Base-by-base conservation (phyloP, 2,888 invertebrate species). In the Allygus modestus region DNA sequence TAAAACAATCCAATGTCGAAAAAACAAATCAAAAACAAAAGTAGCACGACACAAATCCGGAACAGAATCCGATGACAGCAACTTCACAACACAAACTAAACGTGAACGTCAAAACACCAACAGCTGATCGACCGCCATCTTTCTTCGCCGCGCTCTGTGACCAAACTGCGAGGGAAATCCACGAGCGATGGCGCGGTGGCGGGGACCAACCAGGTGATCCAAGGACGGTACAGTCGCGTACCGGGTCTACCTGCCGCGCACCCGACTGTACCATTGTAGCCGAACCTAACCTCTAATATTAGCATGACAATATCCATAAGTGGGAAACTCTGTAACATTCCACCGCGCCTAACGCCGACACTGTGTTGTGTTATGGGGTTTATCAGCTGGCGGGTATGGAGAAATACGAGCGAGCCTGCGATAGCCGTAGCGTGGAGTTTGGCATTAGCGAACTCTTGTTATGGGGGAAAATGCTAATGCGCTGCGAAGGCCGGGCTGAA, bases 91-190 rank as follows among this genome's bases (percentile, higher is more conserved):
- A 65, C 65, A 9, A 31, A 65, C 65, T 65, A 65, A 65, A 65
- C 65, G 46, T 23, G 17, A 58, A 58, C 58, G 54, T 54, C 54
- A 54, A 54, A 77, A 77, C 77, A 77, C 77, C n/a, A 77, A 46
- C 77, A 77, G 77, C 77, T 77, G 77, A 77, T 46, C 43, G 77
- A 20, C 23, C 77, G 77, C 51, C 77, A 43, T 46, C 77, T 28
- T 77, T 43, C 28, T 77, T 43, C 77, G 28, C 46, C 28, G 77
- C 77, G 41, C n/a, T 41, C 77, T 77, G 51, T 51, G 26, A 46
- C 46, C 77, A 17, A 46, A 77, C 77, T 77, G 77, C 51, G 77
- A 43, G 43, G 73, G 43, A 73, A 73, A 41, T 37, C 73, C 37
- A 41, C 73, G 41, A 41, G 73, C 73, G 26, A 1, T 9, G 28